Evolutionary conservation across 2,888 invertebrate species (phyloP).

Genomic region (Eupeodes luniger): DNA sequence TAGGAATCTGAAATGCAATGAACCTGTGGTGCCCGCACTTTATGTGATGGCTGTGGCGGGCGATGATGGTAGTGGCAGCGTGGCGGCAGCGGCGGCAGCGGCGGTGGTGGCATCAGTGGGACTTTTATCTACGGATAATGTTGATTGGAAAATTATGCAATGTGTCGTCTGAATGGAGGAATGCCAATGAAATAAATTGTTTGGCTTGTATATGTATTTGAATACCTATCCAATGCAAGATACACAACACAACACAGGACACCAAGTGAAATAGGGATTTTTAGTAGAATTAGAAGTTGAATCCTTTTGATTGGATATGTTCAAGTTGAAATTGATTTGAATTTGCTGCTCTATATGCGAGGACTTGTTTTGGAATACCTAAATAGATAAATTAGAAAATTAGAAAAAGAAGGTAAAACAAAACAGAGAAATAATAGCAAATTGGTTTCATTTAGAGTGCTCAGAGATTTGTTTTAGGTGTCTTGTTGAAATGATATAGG

Average conservation of each 20-base stretch:
- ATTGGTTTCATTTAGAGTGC: constrained; percentile 31
- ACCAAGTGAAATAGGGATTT: constrained; percentile 44
- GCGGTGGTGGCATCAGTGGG: constrained; percentile 51
- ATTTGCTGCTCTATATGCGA: constrained; percentile 29
- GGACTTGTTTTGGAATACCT: constrained; percentile 51
- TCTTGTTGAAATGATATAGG: background rate
- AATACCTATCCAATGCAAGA: background rate
- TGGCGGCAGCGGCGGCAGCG: background rate
- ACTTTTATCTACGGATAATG: constrained; percentile 75
- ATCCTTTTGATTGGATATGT: constrained; percentile 62
- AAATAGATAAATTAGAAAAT: constrained; percentile 44
- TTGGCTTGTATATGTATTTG: constrained; percentile 22
- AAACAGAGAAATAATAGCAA: background rate
- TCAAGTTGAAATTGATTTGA: constrained; percentile 68
- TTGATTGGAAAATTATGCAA: constrained; percentile 76
- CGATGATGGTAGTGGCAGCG: constrained; percentile 15
- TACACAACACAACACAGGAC: background rate
- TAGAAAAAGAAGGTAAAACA: constrained; percentile 14
- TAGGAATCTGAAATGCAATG: constrained; percentile 68
- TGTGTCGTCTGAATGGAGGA: constrained; percentile 68
- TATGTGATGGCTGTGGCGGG: constrained; percentile 41
- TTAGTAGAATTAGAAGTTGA: constrained; percentile 56
- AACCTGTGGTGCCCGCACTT: constrained; percentile 55
- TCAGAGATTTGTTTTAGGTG: background rate
- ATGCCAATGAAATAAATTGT: constrained; percentile 67